Percentiles rank a stretch among this genome's conserved stretches.
phyloP scores from a whole-genome alignment of 2,797 vertebrate species.

The Pseudochaenichthys georgianus region DNA sequence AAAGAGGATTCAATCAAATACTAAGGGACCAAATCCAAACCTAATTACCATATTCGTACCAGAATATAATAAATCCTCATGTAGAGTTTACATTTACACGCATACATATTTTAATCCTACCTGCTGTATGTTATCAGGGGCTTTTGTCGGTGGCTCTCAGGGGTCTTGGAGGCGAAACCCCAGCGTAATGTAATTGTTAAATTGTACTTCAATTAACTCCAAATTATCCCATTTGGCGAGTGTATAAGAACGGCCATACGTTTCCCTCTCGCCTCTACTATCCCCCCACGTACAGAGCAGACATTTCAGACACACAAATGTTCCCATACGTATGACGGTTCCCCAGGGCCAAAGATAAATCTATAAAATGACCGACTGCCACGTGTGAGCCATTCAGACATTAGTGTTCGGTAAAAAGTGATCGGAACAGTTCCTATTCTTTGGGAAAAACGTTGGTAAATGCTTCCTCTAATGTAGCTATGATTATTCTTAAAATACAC shows the following conservation, averaged over 20 bases:
- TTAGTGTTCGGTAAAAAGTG: neutral
- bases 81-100: slow-evolving; percentile 8
- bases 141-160: slow-evolving; percentile 17
- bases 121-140: slow-evolving; percentile 8
- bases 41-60: slow-evolving; percentile 7
- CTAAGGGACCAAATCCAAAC: neutral
- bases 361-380: neutral
- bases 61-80: neutral
- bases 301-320: slow-evolving; percentile 27
- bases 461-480: slow-evolving; percentile 1
- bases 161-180: slow-evolving; percentile 13
- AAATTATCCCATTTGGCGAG: slow-evolving; percentile 62
- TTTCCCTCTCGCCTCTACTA: slow-evolving; percentile 41
- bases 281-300: slow-evolving; percentile 14
- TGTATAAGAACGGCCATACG: slow-evolving; percentile 44
- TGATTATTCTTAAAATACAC: slow-evolving; percentile 12
- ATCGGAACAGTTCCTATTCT: slow-evolving; percentile 20
- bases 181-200: slow-evolving; percentile 45
- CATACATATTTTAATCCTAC: slow-evolving; percentile 15
- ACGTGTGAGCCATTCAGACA: no score
- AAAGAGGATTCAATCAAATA: slow-evolving; percentile 5
- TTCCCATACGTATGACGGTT: slow-evolving; percentile 6
- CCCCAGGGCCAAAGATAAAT: neutral
- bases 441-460: slow-evolving; percentile 31
- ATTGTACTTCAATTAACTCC: slow-evolving; percentile 58